Evolutionary conservation across 2,797 vertebrate genomes (phyloP), one percentile per base, ranked within the genome.

Genomic region (Clarias laeviceps): DNA sequence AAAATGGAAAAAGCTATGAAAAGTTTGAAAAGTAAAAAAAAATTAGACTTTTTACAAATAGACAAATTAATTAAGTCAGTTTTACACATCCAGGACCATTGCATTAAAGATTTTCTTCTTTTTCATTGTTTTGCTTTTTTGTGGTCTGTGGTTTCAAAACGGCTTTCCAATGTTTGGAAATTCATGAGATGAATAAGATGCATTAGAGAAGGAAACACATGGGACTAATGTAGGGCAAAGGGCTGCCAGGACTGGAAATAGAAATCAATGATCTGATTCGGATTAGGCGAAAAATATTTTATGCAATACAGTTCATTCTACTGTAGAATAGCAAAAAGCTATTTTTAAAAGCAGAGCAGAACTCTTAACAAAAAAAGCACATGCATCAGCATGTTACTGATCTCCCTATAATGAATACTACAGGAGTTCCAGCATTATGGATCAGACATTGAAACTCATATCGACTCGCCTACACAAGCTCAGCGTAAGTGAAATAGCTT

Each of bases 131-230:
- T 77, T 15, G 2, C 18, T 57, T 32, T 54, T 77, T 76, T 12
- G 50, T 32, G 73, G 27, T 76, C 50, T 18, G 27, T 57, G 17
- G n/a, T 29, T 57, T 76, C 5, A 40, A 74, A 29, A 29, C 54
- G 56, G 1, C 18, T 57, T 15, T 77, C 32, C 40, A 22, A 7
- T 22, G n/a, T 27, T 34, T 76, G 50, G 18, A 57, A 76, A 29
- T 57, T 11, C 3, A 57, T n/a, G 15, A 74, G 45, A 74, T 74
- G 15, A 74, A 74, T 54, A n/a, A 74, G 72, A n/a, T 74, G 72
- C 72, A 8, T 27, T 57, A 22, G 6, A 77, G 27, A 29, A 77
- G 27, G 54, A 57, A 57, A 32, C 40, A 54, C 73, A 77, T 76
- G 73, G 54, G 57, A 77, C 76, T 78, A 59, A 78, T 78, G 29